Base-by-base conservation (phyloP, 2,888 invertebrate genomes). In the Athripsodes cinereus region DNA sequence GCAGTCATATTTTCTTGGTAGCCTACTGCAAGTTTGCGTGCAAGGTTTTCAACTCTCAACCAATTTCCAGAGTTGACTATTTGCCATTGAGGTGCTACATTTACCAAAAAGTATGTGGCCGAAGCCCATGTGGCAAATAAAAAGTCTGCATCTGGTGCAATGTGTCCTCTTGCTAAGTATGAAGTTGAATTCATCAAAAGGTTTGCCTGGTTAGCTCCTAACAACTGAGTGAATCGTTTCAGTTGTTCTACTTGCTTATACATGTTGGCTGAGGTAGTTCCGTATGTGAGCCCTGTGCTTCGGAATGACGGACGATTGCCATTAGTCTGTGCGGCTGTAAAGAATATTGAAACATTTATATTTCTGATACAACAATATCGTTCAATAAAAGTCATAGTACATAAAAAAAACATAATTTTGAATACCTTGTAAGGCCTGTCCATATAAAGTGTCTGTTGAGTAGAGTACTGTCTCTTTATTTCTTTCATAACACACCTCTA, bases 141-240 rank as follows among this genome's bases (percentile, higher is more conserved):
- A 65, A 75, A 77, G 67, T 80, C 80, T 2, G 71, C 76, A 65
- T 74, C 74, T 2, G 79, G 78, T 6, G 76, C 69, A 53, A 79
- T 66, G 64, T 80, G 80, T 3, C 78, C 78, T 49, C 74, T 66
- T 5, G 74, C 66, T 55, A 77, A 62, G 66, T 65, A 75, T 2
- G 69, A 69, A 52, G 66, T 67, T 6, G 64, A 56, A 34, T 66
- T 68, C 10, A 75, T 67, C 60, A 72, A 76, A 10, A 66, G 59
- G 22, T 71, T 63, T 0, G 71, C 69, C 40, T 67, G 47, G 13
- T 61, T 64, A 6, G 68, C 62, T 18, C 71, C 71, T 10, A 76
- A 66, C 13, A 71, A 61, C 10, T 65, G 62, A 35, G 65, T 68
- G 55, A 77, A 73, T 16, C 67, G 69, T 40, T 35, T 59, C 46